A percentile compares a stretch with the other conserved stretches of the same genome.
Conservation (phyloP, 2,888 invertebrate genomes). For the Helleia helle region DNA sequence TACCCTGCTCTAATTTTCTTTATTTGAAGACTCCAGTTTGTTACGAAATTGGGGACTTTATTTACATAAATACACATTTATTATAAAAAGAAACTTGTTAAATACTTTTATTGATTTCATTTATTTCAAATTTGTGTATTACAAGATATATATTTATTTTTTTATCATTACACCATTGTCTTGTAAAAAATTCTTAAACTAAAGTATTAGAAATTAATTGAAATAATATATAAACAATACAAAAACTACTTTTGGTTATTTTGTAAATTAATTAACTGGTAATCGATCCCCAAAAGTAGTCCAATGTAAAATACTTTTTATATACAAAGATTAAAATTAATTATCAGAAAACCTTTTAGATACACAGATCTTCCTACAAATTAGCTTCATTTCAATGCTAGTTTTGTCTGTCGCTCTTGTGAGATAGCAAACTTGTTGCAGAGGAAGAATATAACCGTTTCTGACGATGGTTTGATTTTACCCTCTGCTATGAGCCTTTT, state of each 20-base stretch:
- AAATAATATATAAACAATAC: constrained; percentile 6
- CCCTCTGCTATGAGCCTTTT: constrained; percentile 58
- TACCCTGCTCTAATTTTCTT: constrained; percentile 30
- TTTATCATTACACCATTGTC: constrained; percentile 4
- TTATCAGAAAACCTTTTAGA: too few species aligned
- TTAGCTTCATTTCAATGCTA: neutral
- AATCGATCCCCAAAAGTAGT: too few species aligned
- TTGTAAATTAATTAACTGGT: neutral
- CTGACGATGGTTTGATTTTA: constrained; percentile 61
- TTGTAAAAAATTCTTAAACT: constrained; percentile 6
- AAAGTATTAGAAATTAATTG: constrained; percentile 4
- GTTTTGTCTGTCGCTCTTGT: constrained; percentile 46
- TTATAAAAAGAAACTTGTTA: constrained; percentile 5
- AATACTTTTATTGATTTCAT: constrained; percentile 8
- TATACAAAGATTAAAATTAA: too few species aligned
- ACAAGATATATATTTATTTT: constrained; percentile 9
- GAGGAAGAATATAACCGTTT: constrained; percentile 66
- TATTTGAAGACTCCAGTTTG: constrained; percentile 27
- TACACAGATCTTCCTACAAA: too few species aligned
- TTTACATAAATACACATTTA: constrained; percentile 7
- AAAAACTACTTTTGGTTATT: constrained; percentile 3
- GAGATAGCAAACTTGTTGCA: constrained; percentile 68
- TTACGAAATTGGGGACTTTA: constrained; percentile 6
- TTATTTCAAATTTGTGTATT: constrained; percentile 4
- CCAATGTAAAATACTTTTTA: neutral